Conservation (phyloP, 2,113 vertebrate genomes). For the Macheiramphus alcinus region DNA sequence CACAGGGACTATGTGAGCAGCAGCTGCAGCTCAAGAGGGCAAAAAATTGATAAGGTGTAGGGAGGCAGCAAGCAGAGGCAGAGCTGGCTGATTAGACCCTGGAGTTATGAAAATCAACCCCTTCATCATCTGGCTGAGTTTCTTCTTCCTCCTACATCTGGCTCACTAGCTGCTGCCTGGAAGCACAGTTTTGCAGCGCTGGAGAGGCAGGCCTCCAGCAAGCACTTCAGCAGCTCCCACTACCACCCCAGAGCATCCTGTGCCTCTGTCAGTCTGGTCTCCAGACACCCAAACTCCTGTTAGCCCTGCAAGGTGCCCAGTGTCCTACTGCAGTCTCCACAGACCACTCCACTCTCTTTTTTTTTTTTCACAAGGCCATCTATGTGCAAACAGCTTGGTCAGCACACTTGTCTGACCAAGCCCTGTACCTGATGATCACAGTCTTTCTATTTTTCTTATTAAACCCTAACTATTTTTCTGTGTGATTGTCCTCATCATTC, state of each 20-base stretch:
- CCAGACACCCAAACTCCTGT: background rate
- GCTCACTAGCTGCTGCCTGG: background rate
- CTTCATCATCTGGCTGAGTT: background rate
- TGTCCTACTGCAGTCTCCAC: background rate
- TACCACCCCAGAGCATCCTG: background rate
- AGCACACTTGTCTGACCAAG: background rate
- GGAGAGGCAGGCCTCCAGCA: background rate
- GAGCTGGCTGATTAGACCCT: background rate
- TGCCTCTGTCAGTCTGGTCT: background rate
- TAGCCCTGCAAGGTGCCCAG: background rate
- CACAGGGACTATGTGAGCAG: background rate
- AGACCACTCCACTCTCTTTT: background rate
- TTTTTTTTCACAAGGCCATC: rapidly evolving
- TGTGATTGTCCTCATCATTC: background rate
- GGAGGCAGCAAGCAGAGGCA: background rate
- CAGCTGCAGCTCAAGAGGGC: background rate
- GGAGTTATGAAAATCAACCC: background rate
- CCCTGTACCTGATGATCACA: background rate
- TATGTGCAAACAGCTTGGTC: background rate
- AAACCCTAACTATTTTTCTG: background rate
- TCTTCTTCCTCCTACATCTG: background rate
- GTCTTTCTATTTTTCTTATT: background rate
- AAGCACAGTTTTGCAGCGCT: background rate
- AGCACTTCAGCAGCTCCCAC: background rate
- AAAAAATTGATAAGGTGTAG: background rate